Base-by-base conservation (phyloP, 2,113 vertebrate genomes). In the Eulemur rufifrons region DNA sequence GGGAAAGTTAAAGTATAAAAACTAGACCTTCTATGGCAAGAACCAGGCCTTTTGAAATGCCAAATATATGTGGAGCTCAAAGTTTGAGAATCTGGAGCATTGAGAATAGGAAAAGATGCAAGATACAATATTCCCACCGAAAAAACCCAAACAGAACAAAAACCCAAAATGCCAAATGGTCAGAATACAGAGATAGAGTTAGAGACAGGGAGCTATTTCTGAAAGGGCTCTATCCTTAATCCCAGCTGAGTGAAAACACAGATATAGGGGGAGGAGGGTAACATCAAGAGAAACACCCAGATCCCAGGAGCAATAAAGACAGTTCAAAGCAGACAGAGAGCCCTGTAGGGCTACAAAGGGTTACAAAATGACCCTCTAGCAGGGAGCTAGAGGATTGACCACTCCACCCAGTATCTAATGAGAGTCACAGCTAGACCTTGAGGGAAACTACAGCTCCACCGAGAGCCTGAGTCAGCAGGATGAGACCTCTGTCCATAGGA, bases 1-100 rank as follows among this genome's bases (percentile, higher is more conserved):
- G 13, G 63, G 50, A 63, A 87, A 91, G 20, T 83, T 66, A 52
- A 77, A 87, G 15, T 59, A 52, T 8, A 87, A 95, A 86, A 78
- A 6, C 13, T 56, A 80, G 54, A 68, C 5, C 23, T 78, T 63
- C 29, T 68, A n/a, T 86, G 69, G 4, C 9, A 95, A 69, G 89
- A 96, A 92, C 1, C 23, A 89, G 32, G 18, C 17, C 21, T 90
- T 83, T 66, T 78, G 17, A 83, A 90, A 93, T 27, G 39, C 34
- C 63, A 87, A 71, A 64, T 11, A 50, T 21, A 29, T 59, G 8
- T 82, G 69, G 37, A 86, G 21, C 20, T 63, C 73, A 80, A 85
- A 52, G 10, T 74, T 68, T 87, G 59, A 85, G n/a, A 95, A 93
- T 92, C 37, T 77, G 15, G 61, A 73, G 23, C 20, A 74, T 10